These are phyloP conservation scores for Daphoenositta chrysoptera DNA, from an alignment of 2,113 vertebrate genomes.

Conservation along the genomic window DNA sequence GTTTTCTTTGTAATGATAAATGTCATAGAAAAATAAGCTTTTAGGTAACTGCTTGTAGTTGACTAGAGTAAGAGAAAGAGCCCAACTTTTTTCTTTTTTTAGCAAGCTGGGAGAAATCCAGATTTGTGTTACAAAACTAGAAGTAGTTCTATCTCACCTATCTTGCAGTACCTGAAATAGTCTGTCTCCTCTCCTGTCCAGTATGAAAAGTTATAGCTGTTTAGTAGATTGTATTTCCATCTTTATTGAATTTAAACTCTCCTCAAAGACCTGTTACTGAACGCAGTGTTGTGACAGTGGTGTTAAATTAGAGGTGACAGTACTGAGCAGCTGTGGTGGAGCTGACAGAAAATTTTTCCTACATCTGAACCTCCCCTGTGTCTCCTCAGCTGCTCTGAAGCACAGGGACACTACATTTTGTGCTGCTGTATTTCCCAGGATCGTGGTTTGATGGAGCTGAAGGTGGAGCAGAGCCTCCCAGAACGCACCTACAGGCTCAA, in stretches of 20 bases:
- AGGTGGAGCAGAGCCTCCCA: not conserved
- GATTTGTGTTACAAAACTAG: not conserved
- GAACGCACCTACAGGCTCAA: not conserved
- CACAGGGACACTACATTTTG: not conserved
- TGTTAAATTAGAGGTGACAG: not conserved
- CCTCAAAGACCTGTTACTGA: not conserved
- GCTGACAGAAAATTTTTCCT: not conserved
- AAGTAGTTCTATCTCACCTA: not conserved
- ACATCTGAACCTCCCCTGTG: not conserved
- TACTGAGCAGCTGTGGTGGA: not conserved
- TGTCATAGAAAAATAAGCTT: not conserved
- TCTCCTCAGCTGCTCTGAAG: not conserved
- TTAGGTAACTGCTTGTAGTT: not conserved
- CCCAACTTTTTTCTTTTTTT: not conserved
- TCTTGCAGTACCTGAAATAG: not conserved
- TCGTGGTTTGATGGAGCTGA: not conserved
- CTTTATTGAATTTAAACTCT: not conserved
- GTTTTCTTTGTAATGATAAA: constrained; percentile 3
- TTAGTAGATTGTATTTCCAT: not conserved
- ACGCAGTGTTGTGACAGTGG: not conserved
- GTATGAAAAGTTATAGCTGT: not conserved
- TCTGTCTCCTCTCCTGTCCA: not conserved
- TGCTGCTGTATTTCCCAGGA: not conserved
- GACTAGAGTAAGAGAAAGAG: not conserved
- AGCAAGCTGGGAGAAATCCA: not conserved